Conservation (phyloP, 92 coral and sea anemone species). For the Actinostola sp. region DNA sequence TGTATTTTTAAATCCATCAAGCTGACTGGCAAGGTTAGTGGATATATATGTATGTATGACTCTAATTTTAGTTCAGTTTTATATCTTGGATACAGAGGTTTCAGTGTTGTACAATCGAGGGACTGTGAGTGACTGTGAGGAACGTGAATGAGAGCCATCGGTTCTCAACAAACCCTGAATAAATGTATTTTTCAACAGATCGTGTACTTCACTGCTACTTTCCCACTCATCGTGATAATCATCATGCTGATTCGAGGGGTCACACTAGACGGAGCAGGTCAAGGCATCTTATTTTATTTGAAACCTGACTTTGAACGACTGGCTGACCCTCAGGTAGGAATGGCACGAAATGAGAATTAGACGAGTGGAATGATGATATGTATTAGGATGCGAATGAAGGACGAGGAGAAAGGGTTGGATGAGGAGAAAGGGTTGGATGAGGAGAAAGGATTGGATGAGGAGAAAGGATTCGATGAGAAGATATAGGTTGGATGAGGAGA, state of each 20-base stretch:
- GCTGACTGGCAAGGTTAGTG: constrained; percentile 68
- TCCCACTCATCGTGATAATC: constrained; percentile 63
- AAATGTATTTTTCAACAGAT: constrained; percentile 46
- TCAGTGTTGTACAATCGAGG: too few species aligned
- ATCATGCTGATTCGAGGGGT: constrained; percentile 70
- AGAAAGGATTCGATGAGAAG: too few species aligned
- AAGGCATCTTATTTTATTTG: constrained; percentile 64
- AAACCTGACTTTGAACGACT: constrained; percentile 66
- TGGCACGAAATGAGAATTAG: background rate
- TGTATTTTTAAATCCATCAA: constrained; percentile 72
- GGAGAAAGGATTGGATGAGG: too few species aligned
- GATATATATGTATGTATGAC: too few species aligned
- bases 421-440: too few species aligned
- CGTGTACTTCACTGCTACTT: constrained; percentile 76
- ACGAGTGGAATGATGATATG: background rate
- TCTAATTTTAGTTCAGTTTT: too few species aligned
- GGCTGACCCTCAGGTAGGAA: constrained; percentile 66
- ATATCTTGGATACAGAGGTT: too few species aligned
- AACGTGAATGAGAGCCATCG: too few species aligned
- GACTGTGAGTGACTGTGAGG: too few species aligned
- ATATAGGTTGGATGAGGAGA: too few species aligned
- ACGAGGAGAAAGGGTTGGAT: background rate
- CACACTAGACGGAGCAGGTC: constrained; percentile 64
- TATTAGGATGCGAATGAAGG: too few species aligned
- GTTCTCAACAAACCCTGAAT: too few species aligned